Conservation (phyloP, 92 coral and sea anemone species). For the Porites cylindrica region DNA sequence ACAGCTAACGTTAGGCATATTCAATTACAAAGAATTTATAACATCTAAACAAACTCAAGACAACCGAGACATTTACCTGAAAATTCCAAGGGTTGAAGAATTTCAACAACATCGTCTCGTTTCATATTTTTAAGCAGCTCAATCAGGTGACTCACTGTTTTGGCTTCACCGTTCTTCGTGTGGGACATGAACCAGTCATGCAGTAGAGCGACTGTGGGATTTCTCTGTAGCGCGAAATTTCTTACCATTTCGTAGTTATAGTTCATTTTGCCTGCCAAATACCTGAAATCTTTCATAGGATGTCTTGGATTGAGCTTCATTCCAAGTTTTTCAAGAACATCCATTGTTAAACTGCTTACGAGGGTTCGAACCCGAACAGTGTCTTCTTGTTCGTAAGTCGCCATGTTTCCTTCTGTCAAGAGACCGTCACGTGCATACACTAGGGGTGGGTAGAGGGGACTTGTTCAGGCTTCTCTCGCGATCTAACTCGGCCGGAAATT, state of each 20-base stretch:
- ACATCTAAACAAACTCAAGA: neutral
- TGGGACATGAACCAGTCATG: constrained; percentile 78
- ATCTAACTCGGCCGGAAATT: neutral
- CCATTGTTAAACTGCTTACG: constrained; percentile 62
- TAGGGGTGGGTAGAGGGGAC: constrained; percentile 11
- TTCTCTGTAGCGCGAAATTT: constrained; percentile 77
- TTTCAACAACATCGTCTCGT: constrained; percentile 92
- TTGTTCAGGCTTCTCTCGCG: neutral
- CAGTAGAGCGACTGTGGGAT: constrained; percentile 82
- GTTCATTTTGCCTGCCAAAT: constrained; percentile 85
- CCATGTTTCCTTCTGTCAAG: constrained; percentile 41
- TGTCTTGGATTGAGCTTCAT: constrained; percentile 91
- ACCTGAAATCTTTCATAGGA: constrained; percentile 83
- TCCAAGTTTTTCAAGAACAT: constrained; percentile 79
- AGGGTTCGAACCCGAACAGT: constrained; percentile 57
- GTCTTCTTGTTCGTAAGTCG: neutral
- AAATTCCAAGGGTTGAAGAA: constrained; percentile 80
- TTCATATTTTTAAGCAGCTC: constrained; percentile 76
- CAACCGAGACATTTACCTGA: constrained; percentile 63
- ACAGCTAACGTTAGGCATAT: neutral
- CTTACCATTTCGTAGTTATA: constrained; percentile 74
- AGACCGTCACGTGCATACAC: neutral
- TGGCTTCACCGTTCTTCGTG: constrained; percentile 67
- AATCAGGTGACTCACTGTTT: constrained; percentile 81
- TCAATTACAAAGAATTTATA: neutral